Base-by-base conservation (phyloP, 2,797 vertebrate genomes). In the Spondyliosoma cantharus region DNA sequence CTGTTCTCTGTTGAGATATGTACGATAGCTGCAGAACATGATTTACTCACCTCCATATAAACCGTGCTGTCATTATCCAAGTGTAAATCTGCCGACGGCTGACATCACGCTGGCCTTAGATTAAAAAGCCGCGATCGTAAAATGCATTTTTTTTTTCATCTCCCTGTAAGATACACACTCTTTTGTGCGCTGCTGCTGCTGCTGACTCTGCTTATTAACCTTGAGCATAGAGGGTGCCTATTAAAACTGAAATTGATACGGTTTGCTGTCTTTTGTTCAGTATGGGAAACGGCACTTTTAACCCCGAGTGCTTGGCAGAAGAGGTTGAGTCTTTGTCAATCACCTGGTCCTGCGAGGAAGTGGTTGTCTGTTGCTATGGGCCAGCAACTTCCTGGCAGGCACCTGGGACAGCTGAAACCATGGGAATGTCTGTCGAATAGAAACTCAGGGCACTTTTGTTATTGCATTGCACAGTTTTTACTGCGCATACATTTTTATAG, bases 231-330 rank as follows among this genome's bases (percentile, higher is more conserved):
- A 85, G 84, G 84, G 88, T 89, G 86, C 87, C 92, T 87, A 89
- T 93, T 93, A 93, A 93, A 89, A 78, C 61, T 89, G 93, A 91
- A 93, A 93, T 86, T 73, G 91, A 94, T 93, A 92, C 84, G 87
- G 68, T 79, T 76, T 72, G 90, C 72, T 92, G 83, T 87, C 88
- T 83, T 93, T 94, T 95, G 93, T 94, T 92, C 60, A 60, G 61
- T 85, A 89, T 93, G 94, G 91, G 92, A 93, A 93, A 93, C 89
- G 80, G 86, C 87, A 89, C 66, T 80, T 46, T 15, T 91, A 83
- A 90, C 87, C 83, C 91, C 85, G 90, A 90, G 90, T 90, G 87
- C 91, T 92, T 92, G 91, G 90, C 89, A 86, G 79, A 74, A 70
- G 74, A 87, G 86, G 87, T 83, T 89, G 92, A 90, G 92, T 92